Base-by-base conservation (phyloP, 2,888 invertebrate genomes). In the Matsumyia berberina region DNA sequence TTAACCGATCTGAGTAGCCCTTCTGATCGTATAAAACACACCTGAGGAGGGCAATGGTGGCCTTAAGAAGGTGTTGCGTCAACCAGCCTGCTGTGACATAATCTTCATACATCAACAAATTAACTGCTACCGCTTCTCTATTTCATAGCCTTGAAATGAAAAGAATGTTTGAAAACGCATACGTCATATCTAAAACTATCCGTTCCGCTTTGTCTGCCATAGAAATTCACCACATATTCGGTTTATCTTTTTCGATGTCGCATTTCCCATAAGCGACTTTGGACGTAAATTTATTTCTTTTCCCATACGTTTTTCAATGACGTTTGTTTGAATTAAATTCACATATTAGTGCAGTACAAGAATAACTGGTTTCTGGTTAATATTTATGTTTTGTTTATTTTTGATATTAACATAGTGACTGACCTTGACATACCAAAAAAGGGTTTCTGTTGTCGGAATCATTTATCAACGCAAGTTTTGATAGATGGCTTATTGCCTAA, bases 391-490 rank as follows among this genome's bases (percentile, higher is more conserved):
- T 49, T 46, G 46, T 53, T 58, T 51, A 42, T 70, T 62, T 64
- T 51, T 51, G 44, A 66, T 62, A 69, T 55, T 55, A 80, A 53
- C 39, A 73, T 46, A 62, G 55, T 49, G 12, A 46, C 44, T 51
- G 57, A 76, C 80, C 85, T 85, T 80, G 80, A 76, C 80, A 80
- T 80, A 53, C 64, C 67, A 35, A 73, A 57, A 64, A 74, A 69
- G 17, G 49, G 17, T 58, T 62, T 57, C 29, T 12, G 35, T 24
- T 24, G 9, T 58, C 35, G 53, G 15, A 72, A 33, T 12, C 49
- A 57, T 46, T 33, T 74, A 78, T 69, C 62, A 31, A 24, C 42
- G 17, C 17, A 55, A 49, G 9, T 53, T 24, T 82, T 77, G 44
- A 60, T 44, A 44, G 33, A 66, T 49, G 66, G 15, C 51, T 58